phyloP scores from a whole-genome alignment of 2,888 invertebrate genomes.

The Ennomos fuscantarius region DNA sequence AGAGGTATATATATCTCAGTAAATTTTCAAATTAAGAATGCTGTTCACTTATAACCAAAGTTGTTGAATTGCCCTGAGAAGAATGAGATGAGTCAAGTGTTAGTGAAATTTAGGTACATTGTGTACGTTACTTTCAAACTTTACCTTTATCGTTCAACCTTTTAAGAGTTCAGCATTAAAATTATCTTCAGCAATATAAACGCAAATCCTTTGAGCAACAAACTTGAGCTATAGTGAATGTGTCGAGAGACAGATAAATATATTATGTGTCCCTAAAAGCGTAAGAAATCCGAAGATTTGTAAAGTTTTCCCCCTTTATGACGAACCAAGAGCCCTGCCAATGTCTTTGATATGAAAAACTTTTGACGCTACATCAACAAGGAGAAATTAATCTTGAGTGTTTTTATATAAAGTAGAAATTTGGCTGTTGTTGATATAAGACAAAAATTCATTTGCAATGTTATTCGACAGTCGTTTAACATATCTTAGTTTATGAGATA shows the following conservation, averaged over 20 bases:
- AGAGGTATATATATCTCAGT: too few species aligned
- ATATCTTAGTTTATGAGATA: conserved; percentile 75
- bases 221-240: conserved; percentile 76
- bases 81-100: too few species aligned
- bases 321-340: conserved; percentile 71
- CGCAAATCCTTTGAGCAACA: conserved; percentile 69
- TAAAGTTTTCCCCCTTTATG: conserved; percentile 84
- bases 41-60: too few species aligned
- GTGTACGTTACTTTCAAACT: background rate
- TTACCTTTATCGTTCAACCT: conserved; percentile 16
- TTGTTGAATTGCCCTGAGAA: too few species aligned
- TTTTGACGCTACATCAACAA: conserved; percentile 49
- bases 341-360: conserved; percentile 83
- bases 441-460: conserved; percentile 73
- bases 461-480: conserved; percentile 72
- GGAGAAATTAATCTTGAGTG: conserved; percentile 48
- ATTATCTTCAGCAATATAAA: conserved; percentile 63
- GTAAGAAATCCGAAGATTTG: conserved; percentile 83
- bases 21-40: too few species aligned
- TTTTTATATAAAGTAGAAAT: conserved; percentile 44
- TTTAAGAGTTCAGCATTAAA: conserved; percentile 38
- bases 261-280: conserved; percentile 81
- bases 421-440: conserved; percentile 27
- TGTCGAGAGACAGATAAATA: conserved; percentile 83
- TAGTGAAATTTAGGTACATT: too few species aligned